Conservation (phyloP, 2,113 vertebrate species). For the Lanius ludovicianus region DNA sequence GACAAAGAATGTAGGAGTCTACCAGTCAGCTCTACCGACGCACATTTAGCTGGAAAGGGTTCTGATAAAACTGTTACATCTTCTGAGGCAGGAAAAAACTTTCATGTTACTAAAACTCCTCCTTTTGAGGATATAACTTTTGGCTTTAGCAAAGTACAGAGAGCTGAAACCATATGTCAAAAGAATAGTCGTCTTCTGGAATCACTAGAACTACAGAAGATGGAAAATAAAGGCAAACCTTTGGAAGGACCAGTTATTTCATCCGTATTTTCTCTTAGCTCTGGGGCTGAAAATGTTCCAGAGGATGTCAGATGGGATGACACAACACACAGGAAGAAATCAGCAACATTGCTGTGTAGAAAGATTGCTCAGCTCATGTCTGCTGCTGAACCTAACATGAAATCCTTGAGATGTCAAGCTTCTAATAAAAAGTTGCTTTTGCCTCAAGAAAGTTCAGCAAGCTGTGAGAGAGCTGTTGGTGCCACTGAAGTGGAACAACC, state of each 20-base stretch:
- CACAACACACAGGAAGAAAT: conserved; percentile 51
- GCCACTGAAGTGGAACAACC: not conserved
- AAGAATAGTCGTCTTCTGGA: not conserved
- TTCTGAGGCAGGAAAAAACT: not conserved
- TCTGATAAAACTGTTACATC: not conserved
- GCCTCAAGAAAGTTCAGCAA: not conserved
- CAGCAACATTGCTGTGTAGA: conserved; percentile 59
- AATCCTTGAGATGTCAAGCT: conserved; percentile 31
- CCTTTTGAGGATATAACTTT: not conserved
- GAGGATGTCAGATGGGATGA: conserved; percentile 77
- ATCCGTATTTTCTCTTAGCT: conserved; percentile 90
- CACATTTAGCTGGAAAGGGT: not conserved
- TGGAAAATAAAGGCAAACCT: conserved; percentile 2
- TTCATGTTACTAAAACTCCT: not conserved
- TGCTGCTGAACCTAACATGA: conserved; percentile 62
- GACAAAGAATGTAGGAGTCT: not conserved
- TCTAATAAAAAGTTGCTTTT: not conserved
- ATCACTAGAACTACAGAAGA: conserved; percentile 23
- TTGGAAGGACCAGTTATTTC: conserved; percentile 89
- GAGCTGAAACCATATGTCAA: not conserved
- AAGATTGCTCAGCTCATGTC: conserved; percentile 74
- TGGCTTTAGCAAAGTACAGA: conserved; percentile 1
- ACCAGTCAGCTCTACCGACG: not conserved
- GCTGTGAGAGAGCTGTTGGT: not conserved
- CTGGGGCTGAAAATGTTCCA: conserved; percentile 75